A percentile compares a stretch with the other conserved stretches of the same genome.
phyloP scores from a whole-genome alignment of 2,113 vertebrate species.

The Puma concolor region DNA sequence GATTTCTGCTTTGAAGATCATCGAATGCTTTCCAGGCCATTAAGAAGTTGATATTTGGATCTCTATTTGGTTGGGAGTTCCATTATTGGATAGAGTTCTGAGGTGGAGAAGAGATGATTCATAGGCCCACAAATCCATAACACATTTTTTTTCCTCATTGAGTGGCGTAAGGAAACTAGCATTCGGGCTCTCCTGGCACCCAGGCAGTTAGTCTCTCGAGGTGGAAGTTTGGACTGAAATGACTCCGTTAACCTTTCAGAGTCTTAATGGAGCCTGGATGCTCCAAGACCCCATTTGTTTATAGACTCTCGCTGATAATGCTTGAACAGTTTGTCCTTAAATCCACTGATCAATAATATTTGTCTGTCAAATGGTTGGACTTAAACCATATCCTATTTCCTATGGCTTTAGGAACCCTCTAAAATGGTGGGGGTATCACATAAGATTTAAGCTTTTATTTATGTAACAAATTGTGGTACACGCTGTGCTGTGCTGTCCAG shows the following conservation, averaged over 20 bases:
- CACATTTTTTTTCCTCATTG: background rate
- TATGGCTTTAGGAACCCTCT: background rate
- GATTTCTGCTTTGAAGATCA: background rate
- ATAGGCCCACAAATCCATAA: background rate
- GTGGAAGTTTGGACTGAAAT: background rate
- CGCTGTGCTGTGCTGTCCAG: background rate
- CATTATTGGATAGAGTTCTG: background rate
- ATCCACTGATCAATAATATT: background rate
- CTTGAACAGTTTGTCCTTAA: background rate
- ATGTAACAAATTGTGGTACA: background rate
- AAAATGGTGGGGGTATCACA: background rate
- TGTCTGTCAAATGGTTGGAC: background rate
- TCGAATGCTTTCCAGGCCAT: background rate
- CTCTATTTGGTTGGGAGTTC: background rate
- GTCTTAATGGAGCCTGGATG: background rate
- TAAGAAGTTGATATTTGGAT: background rate
- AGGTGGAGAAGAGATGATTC: background rate
- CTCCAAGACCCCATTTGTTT: background rate
- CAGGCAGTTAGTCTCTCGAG: background rate
- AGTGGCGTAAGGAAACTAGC: background rate
- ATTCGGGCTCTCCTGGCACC: background rate
- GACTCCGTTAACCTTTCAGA: background rate
- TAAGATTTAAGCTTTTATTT: background rate
- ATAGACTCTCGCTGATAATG: background rate
- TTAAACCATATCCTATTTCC: background rate